A percentile compares a stretch with the other conserved stretches of the same genome.
phyloP scores from a whole-genome alignment of 2,113 vertebrate species.

The Phocoena sinus region DNA sequence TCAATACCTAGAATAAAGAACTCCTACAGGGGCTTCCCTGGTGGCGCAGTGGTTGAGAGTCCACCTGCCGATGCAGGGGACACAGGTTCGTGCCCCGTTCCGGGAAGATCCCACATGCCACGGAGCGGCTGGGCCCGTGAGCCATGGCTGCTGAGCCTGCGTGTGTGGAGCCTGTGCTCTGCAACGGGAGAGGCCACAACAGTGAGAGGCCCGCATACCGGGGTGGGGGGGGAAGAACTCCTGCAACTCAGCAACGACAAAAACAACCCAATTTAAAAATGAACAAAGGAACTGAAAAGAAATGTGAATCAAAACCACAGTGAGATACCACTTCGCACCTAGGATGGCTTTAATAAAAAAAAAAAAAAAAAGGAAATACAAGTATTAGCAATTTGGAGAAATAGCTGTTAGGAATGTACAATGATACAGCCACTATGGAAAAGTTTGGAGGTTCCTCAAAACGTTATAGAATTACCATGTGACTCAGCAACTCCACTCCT shows the following conservation, averaged over 20 bases:
- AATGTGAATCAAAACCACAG: neutral
- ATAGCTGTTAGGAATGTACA: neutral
- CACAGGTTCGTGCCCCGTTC: too few relatives aligned
- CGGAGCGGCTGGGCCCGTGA: too few relatives aligned
- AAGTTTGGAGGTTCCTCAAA: neutral
- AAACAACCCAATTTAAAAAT: neutral
- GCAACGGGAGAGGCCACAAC: too few relatives aligned
- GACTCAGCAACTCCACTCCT: neutral
- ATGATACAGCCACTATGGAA: neutral
- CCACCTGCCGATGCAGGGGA: too few relatives aligned
- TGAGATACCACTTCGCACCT: neutral
- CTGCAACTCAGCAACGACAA: neutral
- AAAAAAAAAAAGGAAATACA: neutral
- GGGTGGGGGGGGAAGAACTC: too few relatives aligned
- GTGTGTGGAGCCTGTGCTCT: too few relatives aligned
- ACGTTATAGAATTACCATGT: neutral
- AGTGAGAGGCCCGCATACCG: too few relatives aligned
- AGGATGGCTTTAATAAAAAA: neutral
- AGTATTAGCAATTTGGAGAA: neutral
- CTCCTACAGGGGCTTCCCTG: neutral
- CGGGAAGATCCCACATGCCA: too few relatives aligned
- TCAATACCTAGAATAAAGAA: constrained; percentile 2
- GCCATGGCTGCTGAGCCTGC: too few relatives aligned
- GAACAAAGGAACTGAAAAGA: neutral
- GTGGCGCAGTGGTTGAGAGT: too few relatives aligned